Evolutionary conservation across 2,888 invertebrate genomes (phyloP).

Genomic region (Limnephilus lunatus): DNA sequence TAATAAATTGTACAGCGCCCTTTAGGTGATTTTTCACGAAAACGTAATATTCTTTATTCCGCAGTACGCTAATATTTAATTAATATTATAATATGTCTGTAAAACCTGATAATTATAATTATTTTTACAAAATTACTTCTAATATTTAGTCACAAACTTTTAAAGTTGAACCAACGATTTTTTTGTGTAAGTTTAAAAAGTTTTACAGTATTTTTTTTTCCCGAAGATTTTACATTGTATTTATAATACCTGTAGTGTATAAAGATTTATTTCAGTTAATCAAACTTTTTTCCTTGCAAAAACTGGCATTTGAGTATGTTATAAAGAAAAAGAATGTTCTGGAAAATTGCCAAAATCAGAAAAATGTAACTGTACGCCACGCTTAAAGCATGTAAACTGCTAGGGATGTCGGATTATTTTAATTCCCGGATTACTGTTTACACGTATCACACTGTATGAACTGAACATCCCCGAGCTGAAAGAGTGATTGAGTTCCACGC

Average conservation of each 20-base stretch:
- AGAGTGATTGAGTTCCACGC: conserved; percentile 28
- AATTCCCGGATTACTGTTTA: background rate
- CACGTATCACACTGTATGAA: background rate
- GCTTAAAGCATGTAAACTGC: background rate
- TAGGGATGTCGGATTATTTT: background rate
- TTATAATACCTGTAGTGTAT: no score
- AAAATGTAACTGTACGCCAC: background rate
- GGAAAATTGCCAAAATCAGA: background rate
- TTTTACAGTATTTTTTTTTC: no score
- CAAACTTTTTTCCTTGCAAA: background rate
- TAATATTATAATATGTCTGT: no score
- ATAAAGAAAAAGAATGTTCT: background rate
- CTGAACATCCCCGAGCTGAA: background rate
- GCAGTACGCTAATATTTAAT: background rate
- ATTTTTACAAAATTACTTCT: background rate
- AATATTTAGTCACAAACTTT: background rate
- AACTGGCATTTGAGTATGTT: background rate
- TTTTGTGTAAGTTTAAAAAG: no score
- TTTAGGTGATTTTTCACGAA: no score
- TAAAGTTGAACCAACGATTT: no score
- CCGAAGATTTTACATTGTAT: no score
- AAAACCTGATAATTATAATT: no score
- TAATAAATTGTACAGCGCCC: no score
- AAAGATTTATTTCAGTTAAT: background rate
- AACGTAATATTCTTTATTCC: background rate